Percentiles rank a stretch among this genome's conserved stretches.
Evolutionary conservation across 2,888 invertebrate genomes (phyloP).

Genomic region (Baccha elongata): DNA sequence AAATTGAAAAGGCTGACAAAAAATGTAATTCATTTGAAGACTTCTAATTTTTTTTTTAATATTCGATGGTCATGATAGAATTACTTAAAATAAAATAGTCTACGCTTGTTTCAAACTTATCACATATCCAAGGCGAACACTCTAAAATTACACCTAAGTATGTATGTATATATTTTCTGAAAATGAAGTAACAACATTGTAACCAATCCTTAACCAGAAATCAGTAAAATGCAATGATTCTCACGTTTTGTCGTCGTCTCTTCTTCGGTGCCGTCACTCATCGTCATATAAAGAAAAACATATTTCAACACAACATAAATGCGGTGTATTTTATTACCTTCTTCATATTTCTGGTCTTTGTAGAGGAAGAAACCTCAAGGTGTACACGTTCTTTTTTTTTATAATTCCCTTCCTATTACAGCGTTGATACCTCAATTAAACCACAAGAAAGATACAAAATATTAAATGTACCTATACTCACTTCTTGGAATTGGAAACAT

Average conservation of each 20-base stretch:
- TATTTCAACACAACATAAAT: constrained; percentile 47
- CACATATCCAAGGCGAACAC: background rate
- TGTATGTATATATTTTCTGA: background rate
- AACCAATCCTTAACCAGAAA: constrained; percentile 38
- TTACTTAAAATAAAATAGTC: no score
- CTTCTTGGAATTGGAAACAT: constrained; percentile 52
- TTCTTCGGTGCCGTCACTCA: background rate
- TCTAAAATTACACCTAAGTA: background rate
- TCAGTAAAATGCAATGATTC: constrained; percentile 21
- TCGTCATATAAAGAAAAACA: constrained; percentile 48
- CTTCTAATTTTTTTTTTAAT: no score
- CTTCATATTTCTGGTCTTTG: constrained; percentile 23
- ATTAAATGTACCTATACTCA: constrained; percentile 26
- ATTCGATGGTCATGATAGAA: no score
- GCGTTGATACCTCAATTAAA: constrained; percentile 62
- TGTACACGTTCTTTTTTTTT: constrained; percentile 41
- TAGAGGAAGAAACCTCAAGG: constrained; percentile 41
- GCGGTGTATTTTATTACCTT: constrained; percentile 50
- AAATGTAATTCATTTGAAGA: no score
- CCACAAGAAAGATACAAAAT: constrained; percentile 46
- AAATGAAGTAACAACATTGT: background rate
- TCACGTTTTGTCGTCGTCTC: background rate
- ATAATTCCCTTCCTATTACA: constrained; percentile 31
- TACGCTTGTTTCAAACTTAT: no score
- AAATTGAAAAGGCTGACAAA: no score